A percentile compares a stretch with the other conserved stretches of the same genome.
Conservation (phyloP, 2,797 vertebrate species). For the Clarias laeviceps region DNA sequence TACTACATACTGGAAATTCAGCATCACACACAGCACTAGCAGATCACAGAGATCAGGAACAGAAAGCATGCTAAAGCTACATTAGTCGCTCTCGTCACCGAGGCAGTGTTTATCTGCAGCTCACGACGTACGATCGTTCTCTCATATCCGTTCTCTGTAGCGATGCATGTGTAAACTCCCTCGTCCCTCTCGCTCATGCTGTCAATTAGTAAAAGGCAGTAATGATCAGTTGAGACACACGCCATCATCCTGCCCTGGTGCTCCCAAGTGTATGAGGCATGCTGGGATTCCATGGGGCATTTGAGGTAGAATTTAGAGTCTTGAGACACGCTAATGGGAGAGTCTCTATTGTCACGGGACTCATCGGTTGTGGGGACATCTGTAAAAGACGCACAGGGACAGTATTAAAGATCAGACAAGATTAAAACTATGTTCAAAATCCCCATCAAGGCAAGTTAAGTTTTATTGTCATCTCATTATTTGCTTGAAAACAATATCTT, state of each 20-base stretch:
- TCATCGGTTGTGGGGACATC: neutral
- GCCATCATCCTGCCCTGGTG: fast-evolving
- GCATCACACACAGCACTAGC: neutral
- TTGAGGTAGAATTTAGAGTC: conserved; percentile 57
- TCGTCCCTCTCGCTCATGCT: conserved; percentile 48
- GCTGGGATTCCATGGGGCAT: conserved; percentile 64
- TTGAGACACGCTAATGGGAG: neutral
- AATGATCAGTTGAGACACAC: conserved; percentile 10
- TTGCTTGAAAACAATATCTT: too few relatives aligned
- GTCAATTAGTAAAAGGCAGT: conserved; percentile 66
- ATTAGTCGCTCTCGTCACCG: neutral
- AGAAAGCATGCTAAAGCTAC: neutral
- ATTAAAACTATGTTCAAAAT: too few relatives aligned
- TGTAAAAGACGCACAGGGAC: neutral
- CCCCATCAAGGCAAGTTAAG: too few relatives aligned
- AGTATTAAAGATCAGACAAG: neutral
- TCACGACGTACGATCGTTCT: conserved; percentile 37
- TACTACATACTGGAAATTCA: too few relatives aligned
- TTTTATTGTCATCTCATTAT: too few relatives aligned
- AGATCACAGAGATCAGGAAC: neutral
- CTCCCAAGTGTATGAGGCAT: conserved; percentile 70
- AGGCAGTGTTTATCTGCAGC: neutral
- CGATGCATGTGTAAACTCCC: conserved; percentile 65
- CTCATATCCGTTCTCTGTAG: conserved; percentile 57
- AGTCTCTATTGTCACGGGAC: fast-evolving